phyloP scores from a whole-genome alignment of 1,140 invertebrate genomes.

The Grapholita molesta region DNA sequence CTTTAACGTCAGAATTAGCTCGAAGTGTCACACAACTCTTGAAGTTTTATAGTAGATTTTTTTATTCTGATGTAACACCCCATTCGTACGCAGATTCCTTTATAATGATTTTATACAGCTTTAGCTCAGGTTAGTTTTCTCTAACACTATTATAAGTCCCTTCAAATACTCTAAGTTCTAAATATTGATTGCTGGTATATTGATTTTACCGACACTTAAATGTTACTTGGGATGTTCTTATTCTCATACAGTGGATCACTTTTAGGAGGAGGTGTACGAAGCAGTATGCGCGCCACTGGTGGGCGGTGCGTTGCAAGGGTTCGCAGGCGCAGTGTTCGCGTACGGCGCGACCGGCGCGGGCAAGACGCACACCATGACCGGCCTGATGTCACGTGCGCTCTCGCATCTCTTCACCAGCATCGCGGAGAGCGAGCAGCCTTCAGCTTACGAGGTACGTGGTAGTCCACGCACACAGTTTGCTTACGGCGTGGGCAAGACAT shows the following conservation, averaged over 20 bases:
- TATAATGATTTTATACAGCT: too few species aligned
- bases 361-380: constrained; percentile 95
- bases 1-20: too few species aligned
- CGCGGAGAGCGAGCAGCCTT: constrained; percentile 71
- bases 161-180: too few species aligned
- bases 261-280: constrained; percentile 91
- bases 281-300: constrained; percentile 90
- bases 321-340: constrained; percentile 97
- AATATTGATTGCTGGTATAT: too few species aligned
- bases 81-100: too few species aligned
- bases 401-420: constrained; percentile 89
- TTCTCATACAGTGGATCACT: neutral
- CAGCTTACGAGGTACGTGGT: constrained; percentile 78
- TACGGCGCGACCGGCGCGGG: constrained; percentile 97
- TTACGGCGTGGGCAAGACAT: constrained; percentile 82
- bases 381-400: constrained; percentile 93
- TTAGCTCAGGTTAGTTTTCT: too few species aligned
- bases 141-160: too few species aligned
- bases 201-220: too few species aligned
- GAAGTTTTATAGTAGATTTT: too few species aligned
- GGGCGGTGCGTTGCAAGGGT: constrained; percentile 93
- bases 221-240: too few species aligned
- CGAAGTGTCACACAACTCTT: too few species aligned
- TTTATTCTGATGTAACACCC: too few species aligned
- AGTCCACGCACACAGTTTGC: neutral